phyloP scores from a whole-genome alignment of 2,797 vertebrate species.

The Spheniscus humboldti region DNA sequence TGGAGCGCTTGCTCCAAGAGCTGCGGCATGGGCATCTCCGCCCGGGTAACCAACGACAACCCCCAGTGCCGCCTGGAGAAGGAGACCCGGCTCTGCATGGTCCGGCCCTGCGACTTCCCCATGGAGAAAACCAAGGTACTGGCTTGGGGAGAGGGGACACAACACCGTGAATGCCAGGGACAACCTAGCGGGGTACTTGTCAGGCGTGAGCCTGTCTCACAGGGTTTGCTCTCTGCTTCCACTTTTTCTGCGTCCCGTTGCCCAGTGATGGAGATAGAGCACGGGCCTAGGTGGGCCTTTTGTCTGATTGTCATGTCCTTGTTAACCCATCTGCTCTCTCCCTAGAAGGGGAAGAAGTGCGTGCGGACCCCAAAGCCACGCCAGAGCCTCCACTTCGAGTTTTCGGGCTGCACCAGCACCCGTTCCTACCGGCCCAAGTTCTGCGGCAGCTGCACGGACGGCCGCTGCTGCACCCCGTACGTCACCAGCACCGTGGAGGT shows the following conservation, averaged over 20 bases:
- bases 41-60: constrained; percentile 79
- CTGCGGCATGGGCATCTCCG: constrained; percentile 79
- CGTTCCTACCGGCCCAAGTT: constrained; percentile 76
- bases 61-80: constrained; percentile 75
- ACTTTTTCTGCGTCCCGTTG: rapidly evolving
- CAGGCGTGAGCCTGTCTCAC: neutral
- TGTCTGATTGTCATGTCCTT: rapidly evolving
- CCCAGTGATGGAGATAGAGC: rapidly evolving
- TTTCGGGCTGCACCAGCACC: constrained; percentile 78
- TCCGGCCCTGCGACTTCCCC: constrained; percentile 70
- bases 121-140: constrained; percentile 72
- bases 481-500: constrained; percentile 71
- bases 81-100: constrained; percentile 77
- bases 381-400: constrained; percentile 70
- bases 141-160: neutral
- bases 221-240: neutral
- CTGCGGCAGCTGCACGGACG: constrained; percentile 77
- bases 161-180: too few relatives aligned
- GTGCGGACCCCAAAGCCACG: constrained; percentile 69
- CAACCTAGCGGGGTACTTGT: neutral
- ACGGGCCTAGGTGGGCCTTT: neutral
- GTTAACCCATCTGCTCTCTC: neutral
- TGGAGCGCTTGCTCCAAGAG: constrained; percentile 78
- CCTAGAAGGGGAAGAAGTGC: constrained; percentile 80
- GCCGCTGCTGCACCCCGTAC: constrained; percentile 78